Evolutionary conservation across 1,140 invertebrate species (phyloP).

Genomic region (Nymphalis io): DNA sequence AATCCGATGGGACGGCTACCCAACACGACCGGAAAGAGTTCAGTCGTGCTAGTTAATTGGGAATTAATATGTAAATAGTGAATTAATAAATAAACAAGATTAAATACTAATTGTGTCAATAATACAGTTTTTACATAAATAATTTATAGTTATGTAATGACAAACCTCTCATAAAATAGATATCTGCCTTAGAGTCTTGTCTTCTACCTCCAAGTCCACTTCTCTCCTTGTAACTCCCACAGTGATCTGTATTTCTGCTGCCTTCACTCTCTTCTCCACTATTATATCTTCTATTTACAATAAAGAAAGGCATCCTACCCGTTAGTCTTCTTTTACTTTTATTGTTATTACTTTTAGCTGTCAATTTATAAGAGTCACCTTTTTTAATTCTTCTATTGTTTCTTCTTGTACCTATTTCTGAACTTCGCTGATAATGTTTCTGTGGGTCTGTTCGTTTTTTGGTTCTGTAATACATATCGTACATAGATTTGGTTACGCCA

Average conservation of each 20-base stretch:
- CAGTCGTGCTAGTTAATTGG: too few species aligned
- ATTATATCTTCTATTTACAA: constrained; percentile 31
- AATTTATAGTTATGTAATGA: neutral
- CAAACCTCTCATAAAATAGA: constrained; percentile 8
- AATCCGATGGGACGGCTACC: too few species aligned
- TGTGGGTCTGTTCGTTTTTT: constrained; percentile 34
- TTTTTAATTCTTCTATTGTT: neutral
- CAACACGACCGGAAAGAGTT: too few species aligned
- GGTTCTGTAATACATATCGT: constrained; percentile 68
- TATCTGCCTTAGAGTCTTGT: neutral
- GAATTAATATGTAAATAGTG: too few species aligned
- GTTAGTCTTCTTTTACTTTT: constrained; percentile 26
- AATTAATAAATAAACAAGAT: too few species aligned
- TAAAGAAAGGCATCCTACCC: constrained; percentile 42
- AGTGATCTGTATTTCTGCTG: constrained; percentile 11
- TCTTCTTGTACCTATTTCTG: constrained; percentile 26
- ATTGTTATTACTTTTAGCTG: constrained; percentile 25
- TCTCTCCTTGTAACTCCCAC: constrained; percentile 7
- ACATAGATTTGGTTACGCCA: constrained; percentile 66
- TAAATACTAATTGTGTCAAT: too few species aligned
- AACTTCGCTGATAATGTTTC: constrained; percentile 39
- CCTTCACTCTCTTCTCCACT: constrained; percentile 2
- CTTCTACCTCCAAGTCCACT: neutral
- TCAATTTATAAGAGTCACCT: constrained; percentile 1
- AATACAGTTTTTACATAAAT: too few species aligned